Evolutionary conservation across 2,888 invertebrate genomes (phyloP).

Genomic region (Alcis repandata): DNA sequence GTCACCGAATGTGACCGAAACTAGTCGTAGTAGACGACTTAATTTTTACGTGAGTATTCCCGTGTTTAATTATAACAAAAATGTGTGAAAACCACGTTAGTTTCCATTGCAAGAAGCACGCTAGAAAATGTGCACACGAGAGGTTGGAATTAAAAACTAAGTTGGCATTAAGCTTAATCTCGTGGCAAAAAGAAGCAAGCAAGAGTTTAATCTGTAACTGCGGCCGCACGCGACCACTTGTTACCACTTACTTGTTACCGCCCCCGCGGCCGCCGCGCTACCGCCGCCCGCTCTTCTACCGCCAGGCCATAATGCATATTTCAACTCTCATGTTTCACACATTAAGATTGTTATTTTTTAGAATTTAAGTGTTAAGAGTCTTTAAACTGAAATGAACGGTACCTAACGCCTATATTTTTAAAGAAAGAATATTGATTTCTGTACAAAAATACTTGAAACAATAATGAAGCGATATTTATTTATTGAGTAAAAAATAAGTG

Average conservation of each 20-base stretch:
- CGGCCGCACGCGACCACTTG: conserved; percentile 70
- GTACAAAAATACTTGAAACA: no score
- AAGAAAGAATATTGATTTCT: no score
- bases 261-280: conserved; percentile 19
- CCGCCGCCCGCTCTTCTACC: conserved; percentile 19
- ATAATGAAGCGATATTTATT: no score
- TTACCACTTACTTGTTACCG: conserved; percentile 49
- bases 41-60: no score
- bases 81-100: no score
- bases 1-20: no score
- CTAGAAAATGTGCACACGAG: background rate
- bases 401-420: background rate
- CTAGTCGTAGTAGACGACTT: no score
- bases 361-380: background rate
- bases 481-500: no score
- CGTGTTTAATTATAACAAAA: no score
- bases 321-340: conserved; percentile 11
- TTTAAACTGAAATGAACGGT: background rate
- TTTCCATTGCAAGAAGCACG: no score
- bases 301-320: conserved; percentile 34
- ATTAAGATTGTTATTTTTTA: background rate
- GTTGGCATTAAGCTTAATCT: conserved; percentile 38
- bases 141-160: background rate
- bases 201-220: conserved; percentile 50
- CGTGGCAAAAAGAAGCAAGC: conserved; percentile 45